Evolutionary conservation across 1,140 invertebrate genomes (phyloP).

Genomic region (honey bee (Apis mellifera)): DNA sequence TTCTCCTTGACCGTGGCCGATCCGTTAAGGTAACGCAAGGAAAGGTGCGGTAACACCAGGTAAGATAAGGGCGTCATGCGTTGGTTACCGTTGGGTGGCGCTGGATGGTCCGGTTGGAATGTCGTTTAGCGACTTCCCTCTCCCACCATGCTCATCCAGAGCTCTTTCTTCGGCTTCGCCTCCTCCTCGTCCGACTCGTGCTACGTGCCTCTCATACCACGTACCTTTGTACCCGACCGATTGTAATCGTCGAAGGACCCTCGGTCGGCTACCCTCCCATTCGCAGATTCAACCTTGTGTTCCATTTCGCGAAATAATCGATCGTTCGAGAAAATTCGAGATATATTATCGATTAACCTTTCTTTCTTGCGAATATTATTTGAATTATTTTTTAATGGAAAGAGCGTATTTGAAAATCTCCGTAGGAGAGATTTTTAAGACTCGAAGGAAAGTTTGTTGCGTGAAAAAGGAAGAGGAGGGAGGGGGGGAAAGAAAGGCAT

Average conservation of each 20-base stretch:
- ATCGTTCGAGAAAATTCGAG: neutral
- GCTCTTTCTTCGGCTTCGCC: slow-evolving; percentile 44
- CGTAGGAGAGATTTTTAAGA: too few species aligned
- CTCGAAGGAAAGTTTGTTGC: too few species aligned
- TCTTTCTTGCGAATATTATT: too few species aligned
- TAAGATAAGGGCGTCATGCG: slow-evolving; percentile 73
- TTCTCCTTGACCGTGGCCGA: slow-evolving; percentile 55
- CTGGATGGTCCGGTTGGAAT: slow-evolving; percentile 78
- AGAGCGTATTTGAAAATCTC: too few species aligned
- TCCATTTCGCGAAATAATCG: neutral
- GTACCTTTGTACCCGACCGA: slow-evolving; percentile 42
- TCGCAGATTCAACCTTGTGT: neutral
- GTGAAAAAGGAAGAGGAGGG: too few species aligned
- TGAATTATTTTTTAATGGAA: too few species aligned
- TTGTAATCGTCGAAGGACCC: slow-evolving; percentile 48
- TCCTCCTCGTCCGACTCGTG: slow-evolving; percentile 30
- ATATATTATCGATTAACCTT: too few species aligned
- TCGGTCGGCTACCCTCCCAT: slow-evolving; percentile 29
- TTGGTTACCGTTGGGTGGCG: slow-evolving; percentile 80
- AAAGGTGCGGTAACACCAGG: slow-evolving; percentile 60
- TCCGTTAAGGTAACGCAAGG: slow-evolving; percentile 63
- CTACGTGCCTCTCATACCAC: slow-evolving; percentile 54
- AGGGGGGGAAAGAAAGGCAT: too few species aligned
- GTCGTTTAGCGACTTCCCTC: slow-evolving; percentile 79
- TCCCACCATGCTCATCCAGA: slow-evolving; percentile 65